Base-by-base conservation (phyloP, 2,113 vertebrate species). In the Entelurus aequoreus region DNA sequence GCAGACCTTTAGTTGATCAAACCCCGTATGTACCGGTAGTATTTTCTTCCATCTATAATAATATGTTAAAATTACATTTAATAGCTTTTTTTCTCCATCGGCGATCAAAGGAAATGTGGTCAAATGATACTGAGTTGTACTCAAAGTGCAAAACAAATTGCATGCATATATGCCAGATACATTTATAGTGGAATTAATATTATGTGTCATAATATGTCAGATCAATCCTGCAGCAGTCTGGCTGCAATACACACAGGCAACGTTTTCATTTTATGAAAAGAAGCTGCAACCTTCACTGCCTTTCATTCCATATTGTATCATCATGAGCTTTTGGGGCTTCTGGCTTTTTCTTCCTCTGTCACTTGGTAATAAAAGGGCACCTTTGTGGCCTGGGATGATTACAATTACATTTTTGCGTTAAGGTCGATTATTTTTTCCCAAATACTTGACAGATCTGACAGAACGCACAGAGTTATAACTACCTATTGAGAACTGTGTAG, bases 251-350 rank as follows among this genome's bases (percentile, higher is more conserved):
- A 51, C 13, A 61, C 48, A 15, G 51, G 16, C 12, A 51, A 42
- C 11, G 36, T 13, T 49, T 13, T 36, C 16, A 64, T 69, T 67
- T 54, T 60, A 65, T 74, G 13, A 71, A 57, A 48, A 47, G 48
- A 13, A 66, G 63, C 28, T 77, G 36, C 56, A 67, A 75, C 76
- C 58, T 55, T 47, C 35, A 42, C 46, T 69, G 52, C 42, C 54
- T 62, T 66, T 65, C 15, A 69, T 77, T 71, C 19, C 2, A 8
- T 50, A 16, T 35, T 59, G 66, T 55, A 52, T 73, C 2, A 46
- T 46, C 16, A 48, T 49, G 66, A 50, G 55, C 40, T 21, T 47
- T 59, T 51, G 16, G 50, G 19, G 15, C 28, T 62, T 47, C 4
- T 4, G 37, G 19, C 15, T 44, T 5, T 6, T 62, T 37, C 16